A percentile compares a stretch with the other conserved stretches of the same genome.
phyloP scores from a whole-genome alignment of 2,797 vertebrate genomes.

The Pipistrellus nathusii region DNA sequence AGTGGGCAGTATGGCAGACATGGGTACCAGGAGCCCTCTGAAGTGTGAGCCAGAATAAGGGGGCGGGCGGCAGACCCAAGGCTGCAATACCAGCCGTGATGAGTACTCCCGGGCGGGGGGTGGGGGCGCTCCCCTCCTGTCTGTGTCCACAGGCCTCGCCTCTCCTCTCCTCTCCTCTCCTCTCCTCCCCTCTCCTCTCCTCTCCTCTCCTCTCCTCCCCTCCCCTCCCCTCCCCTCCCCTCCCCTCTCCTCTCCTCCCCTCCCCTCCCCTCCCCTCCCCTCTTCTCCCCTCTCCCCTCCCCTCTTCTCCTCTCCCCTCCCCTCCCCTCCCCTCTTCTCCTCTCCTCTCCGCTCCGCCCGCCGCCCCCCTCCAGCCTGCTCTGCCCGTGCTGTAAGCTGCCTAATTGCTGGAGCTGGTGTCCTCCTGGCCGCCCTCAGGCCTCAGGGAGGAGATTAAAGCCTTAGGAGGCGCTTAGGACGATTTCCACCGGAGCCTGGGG shows the following conservation, averaged over 20 bases:
- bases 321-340: not conserved
- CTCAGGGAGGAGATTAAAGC: conserved; percentile 66
- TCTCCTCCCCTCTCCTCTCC: not conserved
- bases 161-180: not conserved
- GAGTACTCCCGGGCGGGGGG: accelerated
- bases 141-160: too few species aligned
- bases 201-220: accelerated
- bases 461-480: conserved; percentile 43
- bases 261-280: accelerated
- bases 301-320: not conserved
- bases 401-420: conserved; percentile 60
- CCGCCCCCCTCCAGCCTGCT: not conserved
- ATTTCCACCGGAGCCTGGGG: not conserved
- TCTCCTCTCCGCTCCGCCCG: accelerated
- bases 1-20: accelerated
- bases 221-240: accelerated
- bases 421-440: not conserved
- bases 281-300: too few species aligned
- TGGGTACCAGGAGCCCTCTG: accelerated
- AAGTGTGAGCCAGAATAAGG: not conserved
- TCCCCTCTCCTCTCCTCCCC: not conserved
- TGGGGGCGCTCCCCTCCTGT: too few species aligned
- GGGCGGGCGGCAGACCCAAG: accelerated
- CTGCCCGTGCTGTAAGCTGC: not conserved
- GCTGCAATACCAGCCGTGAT: accelerated